Conservation (phyloP, 2,888 invertebrate species). For the Agapostemon virescens region DNA sequence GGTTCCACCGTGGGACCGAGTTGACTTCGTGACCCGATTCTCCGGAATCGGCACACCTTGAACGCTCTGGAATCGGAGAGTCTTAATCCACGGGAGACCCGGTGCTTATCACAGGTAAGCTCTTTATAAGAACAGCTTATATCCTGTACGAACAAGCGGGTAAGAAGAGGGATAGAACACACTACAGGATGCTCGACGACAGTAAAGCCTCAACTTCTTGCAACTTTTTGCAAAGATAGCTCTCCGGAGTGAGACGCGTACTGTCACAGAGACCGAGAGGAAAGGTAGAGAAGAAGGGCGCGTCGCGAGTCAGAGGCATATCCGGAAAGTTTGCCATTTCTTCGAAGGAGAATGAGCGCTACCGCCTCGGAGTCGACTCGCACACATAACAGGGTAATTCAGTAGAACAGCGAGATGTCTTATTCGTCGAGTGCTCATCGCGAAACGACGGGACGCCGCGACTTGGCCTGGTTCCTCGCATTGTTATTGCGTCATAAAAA, state of each 20-base stretch:
- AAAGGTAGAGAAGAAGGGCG: background rate
- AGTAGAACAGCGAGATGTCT: background rate
- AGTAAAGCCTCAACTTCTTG: constrained; percentile 38
- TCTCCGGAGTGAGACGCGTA: constrained; percentile 14
- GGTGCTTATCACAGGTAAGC: constrained; percentile 61
- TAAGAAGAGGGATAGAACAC: constrained; percentile 24
- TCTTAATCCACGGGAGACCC: constrained; percentile 56
- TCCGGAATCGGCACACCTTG: constrained; percentile 2
- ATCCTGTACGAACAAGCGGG: constrained; percentile 48
- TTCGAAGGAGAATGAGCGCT: constrained; percentile 36
- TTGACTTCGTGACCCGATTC: background rate
- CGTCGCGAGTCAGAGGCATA: constrained; percentile 30
- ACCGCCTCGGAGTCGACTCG: constrained; percentile 16
- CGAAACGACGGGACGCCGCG: background rate
- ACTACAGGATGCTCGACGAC: constrained; percentile 25
- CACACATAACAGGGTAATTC: constrained; percentile 37
- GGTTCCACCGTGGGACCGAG: background rate
- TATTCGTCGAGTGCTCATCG: constrained; percentile 22
- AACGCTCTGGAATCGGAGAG: constrained; percentile 44
- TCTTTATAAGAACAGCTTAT: constrained; percentile 58
- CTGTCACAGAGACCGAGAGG: constrained; percentile 18
- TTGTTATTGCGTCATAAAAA: background rate
- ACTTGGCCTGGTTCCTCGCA: background rate
- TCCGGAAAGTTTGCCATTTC: constrained; percentile 49
- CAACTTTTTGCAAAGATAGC: constrained; percentile 53